Evolutionary conservation across 2,888 invertebrate genomes (phyloP).

Genomic region (Allolobophora icterica): DNA sequence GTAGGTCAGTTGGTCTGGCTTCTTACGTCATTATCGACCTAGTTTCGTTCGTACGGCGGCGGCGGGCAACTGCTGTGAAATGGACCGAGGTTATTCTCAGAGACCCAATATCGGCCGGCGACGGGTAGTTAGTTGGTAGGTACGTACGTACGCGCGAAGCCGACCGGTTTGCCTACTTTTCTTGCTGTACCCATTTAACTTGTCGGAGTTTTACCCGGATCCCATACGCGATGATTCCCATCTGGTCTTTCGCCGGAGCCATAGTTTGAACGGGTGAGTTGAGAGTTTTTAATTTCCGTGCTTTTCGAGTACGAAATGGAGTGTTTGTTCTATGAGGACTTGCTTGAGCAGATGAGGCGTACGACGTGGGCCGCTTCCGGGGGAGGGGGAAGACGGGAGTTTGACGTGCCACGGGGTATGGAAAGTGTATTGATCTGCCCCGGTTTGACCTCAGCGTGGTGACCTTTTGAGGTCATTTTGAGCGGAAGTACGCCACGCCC

Average conservation of each 20-base stretch:
- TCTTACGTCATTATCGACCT: conserved; percentile 31
- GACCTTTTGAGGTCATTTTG: background rate
- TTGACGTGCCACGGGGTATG: background rate
- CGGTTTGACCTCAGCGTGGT: background rate
- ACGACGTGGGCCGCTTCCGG: background rate
- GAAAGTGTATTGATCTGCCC: conserved; percentile 3
- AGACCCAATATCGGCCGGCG: background rate
- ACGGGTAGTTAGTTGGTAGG: background rate
- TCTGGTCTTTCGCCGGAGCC: background rate
- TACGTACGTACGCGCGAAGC: background rate
- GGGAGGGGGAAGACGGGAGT: background rate
- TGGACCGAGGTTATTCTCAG: conserved; percentile 29
- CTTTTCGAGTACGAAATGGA: background rate
- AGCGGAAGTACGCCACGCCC: conserved; percentile 10
- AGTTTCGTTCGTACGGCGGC: conserved; percentile 14
- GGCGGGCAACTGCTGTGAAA: conserved; percentile 22
- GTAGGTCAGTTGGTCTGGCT: conserved; percentile 30
- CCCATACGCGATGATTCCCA: background rate
- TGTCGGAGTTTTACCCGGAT: conserved; percentile 2
- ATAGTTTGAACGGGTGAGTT: conserved; percentile 4
- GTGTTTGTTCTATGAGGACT: background rate
- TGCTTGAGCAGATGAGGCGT: background rate
- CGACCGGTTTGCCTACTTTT: conserved; percentile 4
- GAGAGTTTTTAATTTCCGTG: background rate
- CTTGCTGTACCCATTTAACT: background rate